Evolutionary conservation across 2,113 vertebrate species (phyloP).

Genomic region (Murina feae): DNA sequence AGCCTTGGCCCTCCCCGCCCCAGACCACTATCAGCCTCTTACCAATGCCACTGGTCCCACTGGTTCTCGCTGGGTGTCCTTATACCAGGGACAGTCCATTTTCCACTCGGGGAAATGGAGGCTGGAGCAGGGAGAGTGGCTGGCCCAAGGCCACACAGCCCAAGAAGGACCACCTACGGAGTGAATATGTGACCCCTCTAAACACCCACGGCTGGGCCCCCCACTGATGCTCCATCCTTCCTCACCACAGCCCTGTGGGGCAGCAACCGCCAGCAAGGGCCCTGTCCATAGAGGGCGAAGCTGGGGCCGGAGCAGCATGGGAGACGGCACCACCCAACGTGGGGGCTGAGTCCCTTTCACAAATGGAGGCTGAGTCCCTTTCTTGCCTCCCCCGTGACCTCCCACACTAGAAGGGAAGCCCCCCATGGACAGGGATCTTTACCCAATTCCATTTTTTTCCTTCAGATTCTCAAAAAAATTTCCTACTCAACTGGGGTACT

Average conservation of each 20-base stretch:
- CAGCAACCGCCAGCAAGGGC: neutral
- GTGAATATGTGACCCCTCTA: neutral
- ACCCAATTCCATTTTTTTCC: neutral
- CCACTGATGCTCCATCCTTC: neutral
- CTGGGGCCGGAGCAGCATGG: neutral
- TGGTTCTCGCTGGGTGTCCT: neutral
- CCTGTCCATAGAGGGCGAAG: neutral
- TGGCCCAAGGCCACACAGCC: neutral
- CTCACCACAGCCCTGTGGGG: neutral
- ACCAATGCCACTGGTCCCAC: neutral
- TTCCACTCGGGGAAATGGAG: neutral
- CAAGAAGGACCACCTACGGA: neutral
- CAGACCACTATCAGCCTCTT: neutral
- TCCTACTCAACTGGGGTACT: neutral
- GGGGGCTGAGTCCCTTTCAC: neutral
- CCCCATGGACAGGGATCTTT: rapidly evolving
- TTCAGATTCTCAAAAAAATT: neutral
- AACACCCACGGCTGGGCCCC: neutral
- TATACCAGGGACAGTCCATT: neutral
- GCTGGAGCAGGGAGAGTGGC: neutral
- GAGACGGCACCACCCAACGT: rapidly evolving
- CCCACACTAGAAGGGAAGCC: neutral
- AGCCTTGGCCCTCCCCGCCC: neutral
- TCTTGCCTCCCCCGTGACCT: neutral
- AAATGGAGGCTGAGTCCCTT: neutral